Percentiles rank a stretch among this genome's conserved stretches.
Evolutionary conservation across 1,140 invertebrate genomes (phyloP).

Genomic region (Probaryconus sp.): DNA sequence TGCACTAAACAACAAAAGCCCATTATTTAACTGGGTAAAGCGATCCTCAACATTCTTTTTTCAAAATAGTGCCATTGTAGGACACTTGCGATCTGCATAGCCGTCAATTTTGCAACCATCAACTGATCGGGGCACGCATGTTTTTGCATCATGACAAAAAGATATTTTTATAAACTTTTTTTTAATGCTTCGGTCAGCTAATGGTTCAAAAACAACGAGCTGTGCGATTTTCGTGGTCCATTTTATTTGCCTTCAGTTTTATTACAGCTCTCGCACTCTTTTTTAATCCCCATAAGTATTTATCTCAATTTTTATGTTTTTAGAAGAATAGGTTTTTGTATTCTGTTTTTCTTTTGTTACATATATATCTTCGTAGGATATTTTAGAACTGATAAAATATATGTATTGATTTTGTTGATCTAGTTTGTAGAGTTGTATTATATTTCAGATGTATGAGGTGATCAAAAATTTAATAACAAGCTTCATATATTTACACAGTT

Average conservation of each 20-base stretch:
- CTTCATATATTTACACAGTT: no score
- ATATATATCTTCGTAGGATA: no score
- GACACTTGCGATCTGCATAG: constrained; percentile 36
- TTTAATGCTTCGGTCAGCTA: constrained; percentile 51
- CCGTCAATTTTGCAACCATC: constrained; percentile 56
- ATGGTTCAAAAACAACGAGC: constrained; percentile 55
- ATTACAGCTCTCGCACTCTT: background rate
- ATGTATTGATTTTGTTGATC: no score
- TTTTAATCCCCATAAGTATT: no score
- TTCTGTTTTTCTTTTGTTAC: no score
- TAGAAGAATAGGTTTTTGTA: no score
- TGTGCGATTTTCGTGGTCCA: constrained; percentile 9
- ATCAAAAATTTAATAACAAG: no score
- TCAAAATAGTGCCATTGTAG: constrained; percentile 32
- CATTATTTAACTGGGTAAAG: constrained; percentile 67
- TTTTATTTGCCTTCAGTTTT: background rate
- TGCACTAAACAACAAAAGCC: constrained; percentile 61
- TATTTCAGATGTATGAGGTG: no score
- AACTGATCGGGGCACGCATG: constrained; percentile 57
- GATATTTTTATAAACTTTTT: constrained; percentile 11
- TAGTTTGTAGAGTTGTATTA: no score
- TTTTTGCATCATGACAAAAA: constrained; percentile 43
- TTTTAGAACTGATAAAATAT: no score
- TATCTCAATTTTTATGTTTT: no score
- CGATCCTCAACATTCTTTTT: constrained; percentile 38